Percentiles rank a stretch among this genome's conserved stretches.
Evolutionary conservation across 2,888 invertebrate species (phyloP).

Genomic region (Pandemis corylana): DNA sequence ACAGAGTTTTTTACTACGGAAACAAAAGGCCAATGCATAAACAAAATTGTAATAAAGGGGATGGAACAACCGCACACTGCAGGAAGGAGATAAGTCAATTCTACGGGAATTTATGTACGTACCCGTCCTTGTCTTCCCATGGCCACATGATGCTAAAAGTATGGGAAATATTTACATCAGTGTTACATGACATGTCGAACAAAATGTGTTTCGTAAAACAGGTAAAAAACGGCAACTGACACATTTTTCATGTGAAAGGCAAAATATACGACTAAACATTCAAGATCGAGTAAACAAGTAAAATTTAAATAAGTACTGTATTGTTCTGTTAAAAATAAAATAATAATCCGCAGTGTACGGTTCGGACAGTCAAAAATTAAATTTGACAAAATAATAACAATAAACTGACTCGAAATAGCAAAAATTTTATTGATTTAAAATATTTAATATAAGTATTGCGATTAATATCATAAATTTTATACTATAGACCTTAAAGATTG

Average conservation of each 20-base stretch:
- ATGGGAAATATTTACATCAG: slow-evolving; percentile 31
- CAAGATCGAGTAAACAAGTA: too few species aligned
- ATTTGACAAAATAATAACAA: slow-evolving; percentile 9
- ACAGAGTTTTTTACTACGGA: slow-evolving; percentile 60
- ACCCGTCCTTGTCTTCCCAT: slow-evolving; percentile 28
- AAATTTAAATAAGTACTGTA: neutral
- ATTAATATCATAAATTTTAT: slow-evolving; percentile 34
- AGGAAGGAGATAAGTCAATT: slow-evolving; percentile 16
- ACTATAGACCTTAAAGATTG: slow-evolving; percentile 12
- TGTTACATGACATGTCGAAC: slow-evolving; percentile 3
- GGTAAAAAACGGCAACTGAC: neutral
- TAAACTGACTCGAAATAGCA: neutral
- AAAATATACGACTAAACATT: neutral
- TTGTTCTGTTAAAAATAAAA: neutral
- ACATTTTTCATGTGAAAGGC: neutral
- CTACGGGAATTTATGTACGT: slow-evolving; percentile 35
- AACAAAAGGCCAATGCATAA: slow-evolving; percentile 43
- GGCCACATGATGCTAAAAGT: slow-evolving; percentile 41
- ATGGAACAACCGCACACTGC: slow-evolving; percentile 38
- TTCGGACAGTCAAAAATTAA: slow-evolving; percentile 3
- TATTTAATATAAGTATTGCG: slow-evolving; percentile 79
- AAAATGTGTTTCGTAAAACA: neutral
- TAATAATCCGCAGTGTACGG: slow-evolving; percentile 37
- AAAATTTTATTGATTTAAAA: slow-evolving; percentile 13
- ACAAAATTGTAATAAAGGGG: slow-evolving; percentile 11